Conservation (phyloP, 2,797 vertebrate genomes). For the Sparus aurata region DNA sequence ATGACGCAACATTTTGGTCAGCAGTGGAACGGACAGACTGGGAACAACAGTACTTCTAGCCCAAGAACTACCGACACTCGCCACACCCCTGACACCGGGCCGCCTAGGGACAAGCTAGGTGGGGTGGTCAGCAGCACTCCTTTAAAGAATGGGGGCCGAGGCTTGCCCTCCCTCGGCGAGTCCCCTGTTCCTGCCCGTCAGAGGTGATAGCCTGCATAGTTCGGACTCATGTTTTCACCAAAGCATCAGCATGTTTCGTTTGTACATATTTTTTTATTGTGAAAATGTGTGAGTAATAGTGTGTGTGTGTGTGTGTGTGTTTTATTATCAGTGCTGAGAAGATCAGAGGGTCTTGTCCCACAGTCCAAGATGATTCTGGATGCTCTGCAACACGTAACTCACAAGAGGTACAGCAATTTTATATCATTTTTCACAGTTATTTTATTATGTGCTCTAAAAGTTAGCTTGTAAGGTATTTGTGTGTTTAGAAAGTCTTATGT, state of each 20-base stretch:
- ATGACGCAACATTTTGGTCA: slow-evolving; percentile 81
- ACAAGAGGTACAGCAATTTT: slow-evolving; percentile 82
- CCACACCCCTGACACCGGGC: slow-evolving; percentile 71
- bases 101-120: slow-evolving; percentile 65
- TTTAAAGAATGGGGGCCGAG: slow-evolving; percentile 77
- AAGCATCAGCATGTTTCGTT: neutral
- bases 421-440: neutral
- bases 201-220: slow-evolving; percentile 79
- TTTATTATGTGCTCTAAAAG: neutral
- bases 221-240: neutral
- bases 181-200: slow-evolving; percentile 88
- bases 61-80: slow-evolving; percentile 56
- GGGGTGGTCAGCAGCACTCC: slow-evolving; percentile 90
- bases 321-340: slow-evolving; percentile 61
- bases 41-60: slow-evolving; percentile 54
- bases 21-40: slow-evolving; percentile 87
- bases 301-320: slow-evolving; percentile 9
- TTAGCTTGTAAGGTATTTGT: neutral
- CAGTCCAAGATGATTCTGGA: slow-evolving; percentile 81
- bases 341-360: slow-evolving; percentile 55
- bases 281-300: neutral
- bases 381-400: slow-evolving; percentile 78
- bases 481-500: neutral
- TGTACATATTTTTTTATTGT: too few relatives aligned
- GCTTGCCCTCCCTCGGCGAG: slow-evolving; percentile 88